A percentile compares a stretch with the other conserved stretches of the same genome.
phyloP scores from a whole-genome alignment of 2,888 invertebrate species.

The Microdon myrmicae region DNA sequence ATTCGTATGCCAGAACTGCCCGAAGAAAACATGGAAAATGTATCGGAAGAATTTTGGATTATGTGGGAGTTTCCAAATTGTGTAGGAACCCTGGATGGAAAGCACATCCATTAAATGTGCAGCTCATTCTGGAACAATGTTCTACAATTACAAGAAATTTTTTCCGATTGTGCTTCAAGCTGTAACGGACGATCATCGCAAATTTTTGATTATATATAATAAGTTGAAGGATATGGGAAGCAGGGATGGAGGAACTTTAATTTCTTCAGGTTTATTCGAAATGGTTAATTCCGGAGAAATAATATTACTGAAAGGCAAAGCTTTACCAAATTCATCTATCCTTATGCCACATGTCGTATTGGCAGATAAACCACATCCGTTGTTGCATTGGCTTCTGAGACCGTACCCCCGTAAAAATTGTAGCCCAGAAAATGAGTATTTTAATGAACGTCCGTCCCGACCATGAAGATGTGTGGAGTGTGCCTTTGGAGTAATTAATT shows the following conservation, averaged over 20 bases:
- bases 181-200: conserved; percentile 2
- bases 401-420: conserved; percentile 15
- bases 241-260: background rate
- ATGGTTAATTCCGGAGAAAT: background rate
- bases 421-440: conserved; percentile 17
- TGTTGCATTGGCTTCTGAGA: conserved; percentile 9
- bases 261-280: background rate
- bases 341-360: conserved; percentile 8
- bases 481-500: conserved; percentile 36
- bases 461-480: conserved; percentile 23
- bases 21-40: conserved; percentile 1
- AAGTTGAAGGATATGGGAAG: conserved; percentile 1
- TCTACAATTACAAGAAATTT: conserved; percentile 56
- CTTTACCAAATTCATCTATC: conserved; percentile 9
- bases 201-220: background rate
- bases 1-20: conserved; percentile 13
- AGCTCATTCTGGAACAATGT: conserved; percentile 53
- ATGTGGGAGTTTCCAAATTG: conserved; percentile 51
- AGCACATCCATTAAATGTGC: conserved; percentile 56
- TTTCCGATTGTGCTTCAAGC: conserved; percentile 15
- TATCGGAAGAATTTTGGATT: conserved; percentile 4
- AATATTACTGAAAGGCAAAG: background rate
- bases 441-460: conserved; percentile 15
- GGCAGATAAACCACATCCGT: conserved; percentile 1
- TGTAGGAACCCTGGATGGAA: conserved; percentile 56